Evolutionary conservation across 1,140 invertebrate genomes (phyloP).

Genomic region (Phymorhynchus buccinoides): DNA sequence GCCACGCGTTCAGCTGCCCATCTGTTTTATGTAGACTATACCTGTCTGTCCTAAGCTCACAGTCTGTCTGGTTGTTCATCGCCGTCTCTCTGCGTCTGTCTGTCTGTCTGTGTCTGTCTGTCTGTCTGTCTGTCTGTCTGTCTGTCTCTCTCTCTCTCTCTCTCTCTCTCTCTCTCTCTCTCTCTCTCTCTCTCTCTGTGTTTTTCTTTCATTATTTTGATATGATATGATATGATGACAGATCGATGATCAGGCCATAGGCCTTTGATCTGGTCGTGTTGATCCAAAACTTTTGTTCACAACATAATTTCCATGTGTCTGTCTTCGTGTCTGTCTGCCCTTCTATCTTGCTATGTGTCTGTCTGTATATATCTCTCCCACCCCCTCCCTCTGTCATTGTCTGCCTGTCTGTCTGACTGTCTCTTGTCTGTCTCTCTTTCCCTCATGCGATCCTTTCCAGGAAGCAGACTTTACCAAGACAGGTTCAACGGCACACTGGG

Average conservation of each 20-base stretch:
- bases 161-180: background rate
- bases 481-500: background rate
- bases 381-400: background rate
- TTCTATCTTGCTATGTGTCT: background rate
- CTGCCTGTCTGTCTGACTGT: background rate
- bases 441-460: background rate
- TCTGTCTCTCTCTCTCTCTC: background rate
- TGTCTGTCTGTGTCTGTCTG: background rate
- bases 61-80: too few species aligned
- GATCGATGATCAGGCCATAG: too few species aligned
- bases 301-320: too few species aligned
- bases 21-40: too few species aligned
- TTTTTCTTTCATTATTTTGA: too few species aligned
- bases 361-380: background rate
- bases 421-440: background rate
- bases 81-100: background rate
- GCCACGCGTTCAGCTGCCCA: too few species aligned
- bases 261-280: too few species aligned
- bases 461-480: background rate
- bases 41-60: too few species aligned
- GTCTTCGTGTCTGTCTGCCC: background rate
- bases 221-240: too few species aligned
- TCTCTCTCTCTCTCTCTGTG: background rate
- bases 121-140: slow-evolving; percentile 1
- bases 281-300: too few species aligned